Percentiles rank a stretch among this genome's conserved stretches.
Evolutionary conservation across 2,113 vertebrate species (phyloP).

Genomic region (Periophthalmodon schlosseri): DNA sequence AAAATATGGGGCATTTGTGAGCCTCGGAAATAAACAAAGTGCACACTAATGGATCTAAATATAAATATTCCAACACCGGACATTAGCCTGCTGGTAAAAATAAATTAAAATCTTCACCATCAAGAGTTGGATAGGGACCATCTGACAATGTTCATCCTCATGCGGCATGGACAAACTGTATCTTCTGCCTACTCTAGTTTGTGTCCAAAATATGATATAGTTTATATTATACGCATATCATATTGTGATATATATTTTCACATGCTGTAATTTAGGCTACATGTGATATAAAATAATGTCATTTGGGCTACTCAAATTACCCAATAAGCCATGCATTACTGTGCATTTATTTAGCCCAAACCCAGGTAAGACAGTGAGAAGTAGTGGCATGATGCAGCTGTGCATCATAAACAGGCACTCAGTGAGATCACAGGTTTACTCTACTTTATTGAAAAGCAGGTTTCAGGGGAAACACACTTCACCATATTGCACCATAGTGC

Average conservation of each 20-base stretch:
- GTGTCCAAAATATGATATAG: background rate
- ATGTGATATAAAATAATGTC: too few relatives aligned
- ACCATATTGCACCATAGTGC: slow-evolving; percentile 51
- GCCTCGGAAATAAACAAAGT: too few relatives aligned
- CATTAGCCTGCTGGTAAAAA: too few relatives aligned
- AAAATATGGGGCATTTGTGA: too few relatives aligned
- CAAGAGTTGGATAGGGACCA: background rate
- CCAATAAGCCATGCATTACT: background rate
- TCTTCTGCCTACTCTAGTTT: background rate
- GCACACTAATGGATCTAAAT: too few relatives aligned
- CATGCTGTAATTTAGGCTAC: too few relatives aligned
- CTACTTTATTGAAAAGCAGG: slow-evolving; percentile 38
- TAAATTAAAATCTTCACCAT: too few relatives aligned
- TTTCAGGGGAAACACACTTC: slow-evolving; percentile 24
- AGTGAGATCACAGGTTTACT: slow-evolving; percentile 26
- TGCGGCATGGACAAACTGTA: background rate
- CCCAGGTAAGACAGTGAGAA: too few relatives aligned
- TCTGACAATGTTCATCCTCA: slow-evolving; percentile 21
- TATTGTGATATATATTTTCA: background rate
- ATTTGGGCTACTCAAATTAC: background rate
- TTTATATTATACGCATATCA: background rate
- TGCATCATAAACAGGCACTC: slow-evolving; percentile 16
- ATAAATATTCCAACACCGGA: too few relatives aligned
- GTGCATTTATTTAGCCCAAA: too few relatives aligned
- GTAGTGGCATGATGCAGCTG: background rate